Base-by-base conservation (phyloP, 2,888 invertebrate species). In the Eupithecia exiguata region DNA sequence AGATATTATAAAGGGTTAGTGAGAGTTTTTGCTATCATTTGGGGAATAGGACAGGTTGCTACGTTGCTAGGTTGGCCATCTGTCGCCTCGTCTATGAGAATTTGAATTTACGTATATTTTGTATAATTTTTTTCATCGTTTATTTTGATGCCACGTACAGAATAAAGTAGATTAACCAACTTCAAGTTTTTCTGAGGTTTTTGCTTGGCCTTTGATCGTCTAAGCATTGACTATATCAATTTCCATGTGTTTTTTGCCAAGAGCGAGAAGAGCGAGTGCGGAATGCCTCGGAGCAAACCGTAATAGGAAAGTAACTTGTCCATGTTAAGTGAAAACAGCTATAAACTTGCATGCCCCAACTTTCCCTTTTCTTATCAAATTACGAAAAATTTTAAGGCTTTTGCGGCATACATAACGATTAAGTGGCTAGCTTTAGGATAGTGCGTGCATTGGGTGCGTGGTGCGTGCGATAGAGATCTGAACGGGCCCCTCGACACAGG, bases 381-480 rank as follows among this genome's bases (percentile, higher is more conserved):
- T 83, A 79, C 82, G 80, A 81, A 82, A 84, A 82, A 80, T 84
- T 84, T 86, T 84, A 85, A 85, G 86, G 83, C 86, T 87, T 66
- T 87, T 87, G 87, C 87, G 87, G 87, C 89, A 87, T 87, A 90
- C 87, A 89, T 88, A 92, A 91, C 92, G 92, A 93, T 92, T 92
- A 93, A 92, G 90, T 90, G 92, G 93, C 90, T 91, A 90, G 92
- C 88, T 88, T 86, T 88, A 89, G 93, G 93, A 93, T 91, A 93
- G 94, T 94, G 94, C 94, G 94, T 93, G 94, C 92, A 91, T 86
- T 90, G 91, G 91, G 93, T 93, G 92, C 72, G 73, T 76, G 25
- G 75, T 76, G 75, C 93, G 93, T 93, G 94, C 92, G 94, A 94
- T 94, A 94, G 94, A 92, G 92, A 94, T 94, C 94, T 91, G 85